Evolutionary conservation across 2,888 invertebrate species (phyloP).

Genomic region (Drosophila kokeensis): DNA sequence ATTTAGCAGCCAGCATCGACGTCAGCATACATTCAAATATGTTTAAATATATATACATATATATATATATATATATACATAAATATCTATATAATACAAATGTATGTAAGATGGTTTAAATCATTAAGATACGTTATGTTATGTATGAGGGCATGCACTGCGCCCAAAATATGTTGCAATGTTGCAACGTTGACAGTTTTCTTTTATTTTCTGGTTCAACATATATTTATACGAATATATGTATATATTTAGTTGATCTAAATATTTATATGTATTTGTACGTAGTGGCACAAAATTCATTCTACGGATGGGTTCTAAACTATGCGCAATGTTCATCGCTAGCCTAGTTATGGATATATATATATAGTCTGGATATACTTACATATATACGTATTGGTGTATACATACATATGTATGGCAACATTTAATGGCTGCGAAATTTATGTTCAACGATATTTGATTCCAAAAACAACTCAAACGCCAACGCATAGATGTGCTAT

Average conservation of each 20-base stretch:
- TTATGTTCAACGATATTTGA: conserved; percentile 78
- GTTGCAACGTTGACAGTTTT: conserved; percentile 23
- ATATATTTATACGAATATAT: conserved; percentile 1
- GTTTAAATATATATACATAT: conserved; percentile 3
- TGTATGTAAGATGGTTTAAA: conserved; percentile 1
- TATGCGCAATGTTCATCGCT: conserved; percentile 17
- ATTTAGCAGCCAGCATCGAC: conserved; percentile 58
- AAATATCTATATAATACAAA: neutral
- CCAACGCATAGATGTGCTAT: conserved; percentile 62
- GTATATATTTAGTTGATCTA: conserved; percentile 28
- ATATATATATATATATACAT: conserved; percentile 5
- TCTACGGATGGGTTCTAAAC: conserved; percentile 24
- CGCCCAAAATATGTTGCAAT: conserved; percentile 27
- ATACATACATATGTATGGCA: conserved; percentile 32
- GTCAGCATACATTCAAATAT: conserved; percentile 53
- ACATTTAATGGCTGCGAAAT: conserved; percentile 74
- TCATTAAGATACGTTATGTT: conserved; percentile 7
- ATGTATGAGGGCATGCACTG: conserved; percentile 47
- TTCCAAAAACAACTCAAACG: conserved; percentile 74
- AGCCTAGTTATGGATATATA: conserved; percentile 37
- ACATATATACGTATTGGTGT: conserved; percentile 10
- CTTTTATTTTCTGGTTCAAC: conserved; percentile 6
- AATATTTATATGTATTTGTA: conserved; percentile 37
- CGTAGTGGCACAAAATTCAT: conserved; percentile 28
- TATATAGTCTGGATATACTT: conserved; percentile 9